Conservation (phyloP, 1,140 invertebrate species). For the Atopsyche davidsoni region DNA sequence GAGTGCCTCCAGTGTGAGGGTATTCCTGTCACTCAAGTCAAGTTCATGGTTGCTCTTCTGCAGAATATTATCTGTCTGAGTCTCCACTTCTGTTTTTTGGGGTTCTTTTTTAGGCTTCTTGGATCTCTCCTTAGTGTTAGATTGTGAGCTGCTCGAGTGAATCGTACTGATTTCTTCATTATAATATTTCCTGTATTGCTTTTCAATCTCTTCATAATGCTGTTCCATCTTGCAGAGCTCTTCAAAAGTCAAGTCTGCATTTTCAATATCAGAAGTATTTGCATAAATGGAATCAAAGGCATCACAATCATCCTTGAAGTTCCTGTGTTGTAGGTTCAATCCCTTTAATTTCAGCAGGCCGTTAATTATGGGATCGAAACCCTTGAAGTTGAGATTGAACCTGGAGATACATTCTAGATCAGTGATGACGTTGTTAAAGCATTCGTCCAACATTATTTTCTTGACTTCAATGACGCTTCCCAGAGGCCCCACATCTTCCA, state of each 20-base stretch:
- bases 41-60: too few species aligned
- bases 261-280: constrained; percentile 24
- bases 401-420: constrained; percentile 37
- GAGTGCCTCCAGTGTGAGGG: not conserved
- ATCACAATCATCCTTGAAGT: constrained; percentile 12
- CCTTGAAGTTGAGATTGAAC: constrained; percentile 45
- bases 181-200: constrained; percentile 24
- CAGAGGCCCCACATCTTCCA: constrained; percentile 5
- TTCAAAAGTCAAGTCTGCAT: constrained; percentile 26
- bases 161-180: constrained; percentile 23
- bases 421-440: constrained; percentile 18
- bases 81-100: not conserved
- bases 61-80: too few species aligned
- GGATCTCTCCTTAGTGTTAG: not conserved
- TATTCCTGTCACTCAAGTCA: too few species aligned
- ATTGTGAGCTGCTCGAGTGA: not conserved
- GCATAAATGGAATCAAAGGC: constrained; percentile 27
- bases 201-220: constrained; percentile 28
- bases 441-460: constrained; percentile 12
- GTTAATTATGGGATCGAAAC: constrained; percentile 47
- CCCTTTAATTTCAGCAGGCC: constrained; percentile 32
- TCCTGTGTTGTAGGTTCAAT: constrained; percentile 8
- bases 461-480: constrained; percentile 20
- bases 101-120: not conserved
- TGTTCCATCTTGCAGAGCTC: constrained; percentile 29